Evolutionary conservation across 2,797 vertebrate genomes (phyloP), one percentile per base, ranked within the genome.

Genomic region (Sebastes oblongus): DNA sequence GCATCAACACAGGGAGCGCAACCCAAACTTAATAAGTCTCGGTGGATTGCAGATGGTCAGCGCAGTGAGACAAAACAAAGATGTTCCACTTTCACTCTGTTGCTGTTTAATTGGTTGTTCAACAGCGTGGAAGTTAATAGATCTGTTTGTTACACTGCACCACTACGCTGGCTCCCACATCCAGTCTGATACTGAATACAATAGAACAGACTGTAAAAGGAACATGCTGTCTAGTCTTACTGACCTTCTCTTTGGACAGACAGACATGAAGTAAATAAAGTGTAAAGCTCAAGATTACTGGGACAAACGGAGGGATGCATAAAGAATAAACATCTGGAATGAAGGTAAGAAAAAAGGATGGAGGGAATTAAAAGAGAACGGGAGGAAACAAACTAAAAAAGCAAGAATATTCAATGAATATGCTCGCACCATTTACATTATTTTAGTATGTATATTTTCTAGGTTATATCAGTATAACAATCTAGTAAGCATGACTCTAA

Each of bases 41-140:
- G 1, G 64, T 69, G 77, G 83, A 67, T 25, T 78, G 58, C 69
- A 84, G 81, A 74, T 55, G 78, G 66, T 80, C 77, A 64, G 68
- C 0, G 59, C 75, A 72, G 75, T 36, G 78, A 88, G 64, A 75
- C 71, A 78, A 83, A 78, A 85, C 70, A 46, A 75, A 77, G 16
- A 78, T 56, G 68, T 76, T 87, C 86, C 67, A 66, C 72, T 74
- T 81, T 73, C 42, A 24, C 65, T 79, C 64, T 20, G 78, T 6
- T 61, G 64, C 54, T 60, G 69, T 60, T 77, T 81, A 62, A 74
- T 64, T 72, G 67, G 22, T 58, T 77, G 59, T 71, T 81, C 46
- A 42, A 54, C 65, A n/a, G 70, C 1, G n/a, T 76, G 71, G 20
- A 80, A 78, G 74, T 24, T 39, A 75, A 66, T 29, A 59, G 73